Base-by-base conservation (phyloP, 2,888 invertebrate species). In the Caenorhabditis doughertyi region DNA sequence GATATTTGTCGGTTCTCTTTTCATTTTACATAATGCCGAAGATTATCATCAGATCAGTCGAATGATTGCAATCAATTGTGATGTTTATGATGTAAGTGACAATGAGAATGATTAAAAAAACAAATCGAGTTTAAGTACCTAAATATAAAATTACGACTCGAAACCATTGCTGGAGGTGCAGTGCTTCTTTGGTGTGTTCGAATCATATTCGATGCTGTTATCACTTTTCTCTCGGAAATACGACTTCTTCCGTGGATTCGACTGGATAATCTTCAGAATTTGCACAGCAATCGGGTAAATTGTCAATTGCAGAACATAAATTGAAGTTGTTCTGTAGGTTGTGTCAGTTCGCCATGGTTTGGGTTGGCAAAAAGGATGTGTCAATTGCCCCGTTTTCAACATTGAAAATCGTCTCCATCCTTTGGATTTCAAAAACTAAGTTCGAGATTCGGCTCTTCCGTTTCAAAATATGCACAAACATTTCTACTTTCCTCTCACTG, bases 141-240 rank as follows among this genome's bases (percentile, higher is more conserved):
- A 16, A 83, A 85, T 44, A 84, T 86, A 5, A 83, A 84, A 39
- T 83, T 86, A 35, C 84, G 86, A 8, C 73, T 89, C 9, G 85
- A 88, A 70, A 85, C 85, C 9, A 77, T 89, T 25, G 86, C 86
- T 2, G 88, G 87, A 7, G 87, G 87, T 27, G 86, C 86, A 0
- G 84, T 88, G 23, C 84, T 89, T n/a, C 77, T 89, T 29, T 89
- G 87, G 88, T 77, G 77, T 58, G 86, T 88, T 21, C 83, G 88
- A 5, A 88, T 88, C 51, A 84, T 87, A 47, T 87, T 87, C 67
- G 88, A 89, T 49, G 85, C 83, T 11, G 71, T 84, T 23, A 84
- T 89, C 73, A 27, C 84, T 21, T 79, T 86, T 16, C 49, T 86
- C 9, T 76, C 81, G 8, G 88, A 89, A 51, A 81, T 84, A 21